phyloP scores from a whole-genome alignment of 37 sponge, comb jelly and placozoan species.

The Axinella damicornis region DNA sequence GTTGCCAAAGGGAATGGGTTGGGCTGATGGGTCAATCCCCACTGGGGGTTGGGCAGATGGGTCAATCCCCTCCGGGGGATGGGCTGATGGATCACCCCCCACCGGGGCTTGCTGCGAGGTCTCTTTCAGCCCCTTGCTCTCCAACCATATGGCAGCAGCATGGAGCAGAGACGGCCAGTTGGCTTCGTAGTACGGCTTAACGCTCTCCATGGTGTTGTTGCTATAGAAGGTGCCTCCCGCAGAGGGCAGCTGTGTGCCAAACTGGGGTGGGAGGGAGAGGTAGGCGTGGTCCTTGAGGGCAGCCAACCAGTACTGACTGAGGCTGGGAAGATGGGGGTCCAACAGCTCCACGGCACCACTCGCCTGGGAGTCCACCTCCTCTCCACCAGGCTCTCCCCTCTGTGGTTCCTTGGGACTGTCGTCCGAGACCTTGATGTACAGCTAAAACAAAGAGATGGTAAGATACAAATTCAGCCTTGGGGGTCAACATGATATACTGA shows the following conservation, averaged over 20 bases:
- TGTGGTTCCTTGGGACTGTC: not conserved
- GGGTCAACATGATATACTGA: too few species aligned
- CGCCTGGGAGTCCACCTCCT: not conserved
- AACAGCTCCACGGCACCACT: slow-evolving; percentile 61
- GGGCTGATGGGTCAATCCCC: not conserved
- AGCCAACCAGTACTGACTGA: slow-evolving; percentile 87
- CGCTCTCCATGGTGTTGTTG: slow-evolving; percentile 59
- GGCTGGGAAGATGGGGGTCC: slow-evolving; percentile 72
- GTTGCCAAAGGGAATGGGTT: not conserved
- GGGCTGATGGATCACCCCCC: too few species aligned
- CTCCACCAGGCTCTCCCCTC: not conserved
- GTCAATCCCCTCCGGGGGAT: not conserved
- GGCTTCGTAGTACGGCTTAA: slow-evolving; percentile 75
- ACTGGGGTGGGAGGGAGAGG: slow-evolving; percentile 88
- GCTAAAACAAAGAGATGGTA: slow-evolving; percentile 22
- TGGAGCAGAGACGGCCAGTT: slow-evolving; percentile 90
- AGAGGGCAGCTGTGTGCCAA: slow-evolving; percentile 77
- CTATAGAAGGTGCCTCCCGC: slow-evolving; percentile 85
- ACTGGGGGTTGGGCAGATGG: slow-evolving; percentile 13
- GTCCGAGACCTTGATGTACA: slow-evolving; percentile 79
- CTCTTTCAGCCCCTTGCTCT: slow-evolving; percentile 41
- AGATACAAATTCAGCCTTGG: too few species aligned
- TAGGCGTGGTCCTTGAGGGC: slow-evolving; percentile 90
- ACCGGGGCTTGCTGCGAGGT: too few species aligned
- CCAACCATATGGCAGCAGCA: slow-evolving; percentile 89